Percentiles rank a stretch among this genome's conserved stretches.
Conservation (phyloP, 2,113 vertebrate genomes). For the Nothobranchius furzeri region DNA sequence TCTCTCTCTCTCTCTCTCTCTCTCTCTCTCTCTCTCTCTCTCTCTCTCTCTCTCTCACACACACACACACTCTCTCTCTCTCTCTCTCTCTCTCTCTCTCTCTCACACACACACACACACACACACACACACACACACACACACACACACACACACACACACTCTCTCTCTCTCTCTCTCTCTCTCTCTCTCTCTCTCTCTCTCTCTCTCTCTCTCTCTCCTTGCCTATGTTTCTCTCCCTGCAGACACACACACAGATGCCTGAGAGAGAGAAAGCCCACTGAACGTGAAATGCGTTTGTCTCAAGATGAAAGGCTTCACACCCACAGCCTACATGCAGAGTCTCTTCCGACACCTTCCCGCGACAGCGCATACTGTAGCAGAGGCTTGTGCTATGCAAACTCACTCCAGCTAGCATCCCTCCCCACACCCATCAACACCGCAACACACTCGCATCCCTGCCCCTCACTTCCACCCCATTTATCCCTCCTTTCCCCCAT, state of each 20-base stretch:
- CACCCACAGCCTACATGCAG: slow-evolving; percentile 80
- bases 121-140: slow-evolving; percentile 24
- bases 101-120: too few species aligned
- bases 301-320: slow-evolving; percentile 83
- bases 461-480: slow-evolving; percentile 52
- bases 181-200: too few species aligned
- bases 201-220: not conserved
- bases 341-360: slow-evolving; percentile 79
- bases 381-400: slow-evolving; percentile 75
- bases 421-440: slow-evolving; percentile 75
- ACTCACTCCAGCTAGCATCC: slow-evolving; percentile 73
- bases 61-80: too few species aligned
- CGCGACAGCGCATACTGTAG: slow-evolving; percentile 75
- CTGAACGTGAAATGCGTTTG: slow-evolving; percentile 77
- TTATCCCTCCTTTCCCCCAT: slow-evolving; percentile 51
- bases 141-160: not conserved
- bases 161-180: too few species aligned
- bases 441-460: slow-evolving; percentile 73
- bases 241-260: slow-evolving; percentile 56
- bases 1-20: too few species aligned
- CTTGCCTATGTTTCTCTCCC: slow-evolving; percentile 30
- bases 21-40: too few species aligned
- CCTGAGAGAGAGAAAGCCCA: slow-evolving; percentile 65
- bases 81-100: too few species aligned
- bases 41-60: too few species aligned